Base-by-base conservation (phyloP, 2,113 vertebrate genomes). In the Sminthopsis crassicaudata region DNA sequence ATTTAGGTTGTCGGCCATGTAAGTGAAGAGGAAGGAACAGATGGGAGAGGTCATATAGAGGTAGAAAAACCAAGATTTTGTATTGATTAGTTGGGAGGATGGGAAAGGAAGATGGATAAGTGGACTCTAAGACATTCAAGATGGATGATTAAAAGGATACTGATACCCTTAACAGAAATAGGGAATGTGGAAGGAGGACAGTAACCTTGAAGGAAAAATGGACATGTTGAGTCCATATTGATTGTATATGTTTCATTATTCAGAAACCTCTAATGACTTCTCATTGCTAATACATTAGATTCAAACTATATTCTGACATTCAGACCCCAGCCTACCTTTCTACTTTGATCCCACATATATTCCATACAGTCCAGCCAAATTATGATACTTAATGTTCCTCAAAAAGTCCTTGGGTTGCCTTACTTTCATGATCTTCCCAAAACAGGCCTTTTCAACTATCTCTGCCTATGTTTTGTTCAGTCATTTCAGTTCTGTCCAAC, bases 1-100 rank as follows among this genome's bases (percentile, higher is more conserved):
- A 84, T 60, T 51, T 52, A 94, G 46, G 42, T 42, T 55, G 76
- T 53, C 36, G 12, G 91, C 55, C 92, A 95, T 92, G 53, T 48
- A 92, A 96, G 91, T 76, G 90, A 51, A 93, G 51, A 91, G 46
- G 52, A 7, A 8, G 92, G 76, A 89, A 52, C 12, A 95, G 96
- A 50, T 67, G 53, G 42, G 46, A 36, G 54, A 92, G 50, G 46
- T 91, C 27, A 89, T 16, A 76, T 36, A 23, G 60, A n/a, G 60
- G 30, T 76, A 76, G 60, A 76, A 36, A n/a, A 30, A n/a, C 12
- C 30, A 67, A 67, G 8, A 36, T 16, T 60, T 30, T 27, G 27
- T 12, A 67, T 67, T 36, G 30, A 36, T 67, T 67, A 67, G 30
- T 36, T 67, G 27, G 12, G 11, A 36, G 30, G 57, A 14, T 2